Base-by-base conservation (phyloP, 2,113 vertebrate species). In the Malaclemys terrapin region DNA sequence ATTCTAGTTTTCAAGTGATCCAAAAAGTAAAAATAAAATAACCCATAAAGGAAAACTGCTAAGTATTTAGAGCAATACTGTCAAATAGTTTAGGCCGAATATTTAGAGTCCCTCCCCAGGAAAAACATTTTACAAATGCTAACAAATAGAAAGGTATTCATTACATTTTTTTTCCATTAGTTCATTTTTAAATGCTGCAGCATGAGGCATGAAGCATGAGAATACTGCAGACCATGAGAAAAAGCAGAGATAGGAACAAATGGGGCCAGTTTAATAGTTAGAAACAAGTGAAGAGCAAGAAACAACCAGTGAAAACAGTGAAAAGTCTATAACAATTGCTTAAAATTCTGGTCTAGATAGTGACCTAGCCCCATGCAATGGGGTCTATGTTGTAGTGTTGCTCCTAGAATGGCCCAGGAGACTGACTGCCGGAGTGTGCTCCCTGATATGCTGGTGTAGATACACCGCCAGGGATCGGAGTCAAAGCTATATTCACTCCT, bases 61-160 rank as follows among this genome's bases (percentile, higher is more conserved):
- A 49, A 80, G 47, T 62, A 62, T 13, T 47, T 88, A 88, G 31
- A 27, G 9, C 47, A 62, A 62, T 88, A 57, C 54, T 50, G 38
- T 62, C 10, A 87, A 42, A 69, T 47, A 57, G 19, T n/a, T 42
- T 59, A 3, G 20, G 49, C 29, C n/a, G 9, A n/a, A 88, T n/a
- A 49, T 59, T 29, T 29, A 47, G 54, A 80, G 14, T 56, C 75
- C 19, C n/a, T 27, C 50, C 49, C 50, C 49, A 5, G 10, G 19
- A 13, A 38, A 49, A 57, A 98, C 35, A n/a, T 69, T 69, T 69
- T 69, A n/a, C 35, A n/a, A n/a, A 69, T n/a, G 31, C 62, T 69
- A 50, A 88, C 5, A 59, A 13, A 80, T 24, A 88, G 35, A 56
- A 80, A 13, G 35, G 76, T 38, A 57, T 62, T 31, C 3, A 62